These are phyloP conservation scores for Phaenicophaeus curvirostris DNA, from an alignment of 2,797 vertebrate species.

Conservation along the genomic window DNA sequence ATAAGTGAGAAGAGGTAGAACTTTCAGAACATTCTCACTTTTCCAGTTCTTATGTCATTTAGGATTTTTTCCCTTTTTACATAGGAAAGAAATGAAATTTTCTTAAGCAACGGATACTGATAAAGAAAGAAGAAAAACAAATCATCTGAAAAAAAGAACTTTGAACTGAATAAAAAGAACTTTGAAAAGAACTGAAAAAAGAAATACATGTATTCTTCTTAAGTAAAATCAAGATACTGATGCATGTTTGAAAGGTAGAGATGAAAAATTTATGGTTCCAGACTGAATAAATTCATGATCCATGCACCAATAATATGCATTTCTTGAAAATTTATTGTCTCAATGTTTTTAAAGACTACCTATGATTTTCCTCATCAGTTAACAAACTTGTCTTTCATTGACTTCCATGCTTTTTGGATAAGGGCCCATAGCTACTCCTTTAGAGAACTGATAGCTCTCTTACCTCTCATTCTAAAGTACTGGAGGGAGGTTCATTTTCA, in stretches of 20 bases:
- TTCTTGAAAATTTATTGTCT: background rate
- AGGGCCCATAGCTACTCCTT: background rate
- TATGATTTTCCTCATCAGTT: background rate
- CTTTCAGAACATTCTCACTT: background rate
- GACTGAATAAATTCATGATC: background rate
- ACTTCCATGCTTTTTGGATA: background rate
- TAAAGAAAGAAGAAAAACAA: background rate
- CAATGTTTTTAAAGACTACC: background rate
- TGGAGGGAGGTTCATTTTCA: background rate
- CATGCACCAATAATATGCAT: background rate
- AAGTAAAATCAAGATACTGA: background rate
- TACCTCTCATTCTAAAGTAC: background rate
- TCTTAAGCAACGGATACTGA: background rate
- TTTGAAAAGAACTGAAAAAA: background rate
- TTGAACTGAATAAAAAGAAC: too few relatives aligned
- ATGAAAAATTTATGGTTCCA: background rate
- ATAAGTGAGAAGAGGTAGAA: background rate
- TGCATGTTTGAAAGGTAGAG: background rate
- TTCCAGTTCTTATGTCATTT: background rate
- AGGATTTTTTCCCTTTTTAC: accelerated
- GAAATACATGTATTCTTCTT: background rate
- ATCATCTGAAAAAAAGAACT: background rate
- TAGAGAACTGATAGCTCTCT: background rate
- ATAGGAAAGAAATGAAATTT: background rate
- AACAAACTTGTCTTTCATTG: background rate